Base-by-base conservation (phyloP, 1,140 invertebrate genomes). In the Tribolium madens region DNA sequence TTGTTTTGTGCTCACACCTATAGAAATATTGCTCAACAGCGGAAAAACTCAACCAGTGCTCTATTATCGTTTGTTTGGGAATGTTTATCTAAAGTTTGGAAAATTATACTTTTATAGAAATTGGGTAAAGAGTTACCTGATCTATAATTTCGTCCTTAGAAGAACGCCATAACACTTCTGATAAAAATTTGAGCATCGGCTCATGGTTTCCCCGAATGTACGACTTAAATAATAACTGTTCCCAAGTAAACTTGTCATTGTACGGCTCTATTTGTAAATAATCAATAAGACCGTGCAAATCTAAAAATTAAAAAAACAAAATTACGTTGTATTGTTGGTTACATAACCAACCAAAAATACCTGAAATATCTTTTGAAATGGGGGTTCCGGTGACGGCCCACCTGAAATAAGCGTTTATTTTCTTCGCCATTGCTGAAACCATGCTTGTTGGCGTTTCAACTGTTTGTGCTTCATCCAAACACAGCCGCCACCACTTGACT, bases 361-460 rank as follows among this genome's bases (percentile, higher is more conserved):
- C 91, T 83, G 89, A 84, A 10, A 92, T 78, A 76, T 87, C 86
- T 83, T 90, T 90, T 80, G 93, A 91, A 60, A 94, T 89, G 0
- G 93, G 93, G 0, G 93, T 95, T 15, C 94, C 94, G 18, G 93
- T 93, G 0, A 95, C 89, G 75, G 93, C 94, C 94, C 94, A 96
- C 69, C 91, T 87, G 85, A 93, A 90, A 4, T 89, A 81, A 3
- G 90, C 89, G 13, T 82, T 82, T 15, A 94, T 81, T 79, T 88
- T 84, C 12, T 87, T 82, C 0, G 91, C 92, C 91, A 95, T 93
- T 79, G 88, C 86, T 1, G 92, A 89, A 0, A 88, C 86, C 79
- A 87, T 86, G 26, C 87, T 88, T 1, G 89, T 87, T 0, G 88
- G 86, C 76, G 87, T 87, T 84, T 95, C 94, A 0, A 95, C 93